Evolutionary conservation across 2,113 vertebrate species (phyloP).

Genomic region (Esox niger): DNA sequence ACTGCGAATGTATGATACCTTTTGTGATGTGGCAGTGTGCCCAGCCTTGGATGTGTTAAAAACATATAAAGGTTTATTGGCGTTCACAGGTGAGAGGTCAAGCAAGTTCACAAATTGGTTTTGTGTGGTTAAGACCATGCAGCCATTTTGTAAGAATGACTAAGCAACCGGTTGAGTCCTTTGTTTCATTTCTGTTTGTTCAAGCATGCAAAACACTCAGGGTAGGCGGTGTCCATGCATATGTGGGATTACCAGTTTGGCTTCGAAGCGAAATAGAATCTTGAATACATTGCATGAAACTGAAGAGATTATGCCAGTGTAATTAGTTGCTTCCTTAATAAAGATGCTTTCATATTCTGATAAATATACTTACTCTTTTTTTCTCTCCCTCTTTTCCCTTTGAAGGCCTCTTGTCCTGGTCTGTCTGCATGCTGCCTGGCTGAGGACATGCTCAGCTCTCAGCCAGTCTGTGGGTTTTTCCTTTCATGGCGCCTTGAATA

Average conservation of each 20-base stretch:
- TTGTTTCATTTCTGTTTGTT: background rate
- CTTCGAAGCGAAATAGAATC: background rate
- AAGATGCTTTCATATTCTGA: background rate
- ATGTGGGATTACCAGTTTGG: background rate
- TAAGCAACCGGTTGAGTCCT: constrained; percentile 36
- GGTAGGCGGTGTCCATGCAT: background rate
- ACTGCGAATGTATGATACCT: background rate
- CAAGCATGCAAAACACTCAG: background rate
- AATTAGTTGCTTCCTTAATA: background rate
- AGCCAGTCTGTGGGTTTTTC: constrained; percentile 9
- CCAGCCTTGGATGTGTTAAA: background rate
- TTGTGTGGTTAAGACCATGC: constrained; percentile 25
- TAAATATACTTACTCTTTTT: background rate
- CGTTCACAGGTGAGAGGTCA: constrained; percentile 36
- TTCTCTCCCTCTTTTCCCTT: background rate
- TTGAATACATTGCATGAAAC: background rate
- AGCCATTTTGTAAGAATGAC: constrained; percentile 59
- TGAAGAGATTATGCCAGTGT: no score
- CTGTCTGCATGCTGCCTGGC: constrained; percentile 66
- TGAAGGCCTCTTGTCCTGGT: constrained; percentile 53
- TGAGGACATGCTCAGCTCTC: constrained; percentile 65
- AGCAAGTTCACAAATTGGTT: constrained; percentile 29
- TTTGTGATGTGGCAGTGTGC: background rate
- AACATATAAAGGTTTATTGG: background rate
- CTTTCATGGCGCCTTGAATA: constrained; percentile 31